phyloP scores from a whole-genome alignment of 2,888 invertebrate genomes.

The Drosophila lacicola region DNA sequence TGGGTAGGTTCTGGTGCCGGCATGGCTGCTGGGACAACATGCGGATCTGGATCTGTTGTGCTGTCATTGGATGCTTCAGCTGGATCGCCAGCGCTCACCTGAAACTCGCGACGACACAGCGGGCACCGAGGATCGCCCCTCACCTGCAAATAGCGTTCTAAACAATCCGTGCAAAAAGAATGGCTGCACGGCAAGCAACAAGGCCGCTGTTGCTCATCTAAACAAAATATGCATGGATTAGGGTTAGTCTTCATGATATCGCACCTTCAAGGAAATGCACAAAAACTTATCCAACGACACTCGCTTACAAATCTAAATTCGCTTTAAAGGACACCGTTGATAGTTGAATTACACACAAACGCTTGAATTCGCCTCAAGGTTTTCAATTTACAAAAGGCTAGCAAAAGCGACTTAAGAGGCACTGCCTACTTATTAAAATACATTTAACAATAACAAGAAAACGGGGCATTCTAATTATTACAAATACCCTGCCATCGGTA shows the following conservation, averaged over 20 bases:
- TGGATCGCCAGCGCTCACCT: conserved; percentile 33
- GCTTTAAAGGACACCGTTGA: conserved; percentile 10
- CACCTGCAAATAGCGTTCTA: conserved; percentile 48
- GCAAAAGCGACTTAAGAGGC: neutral
- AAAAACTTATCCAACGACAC: conserved; percentile 14
- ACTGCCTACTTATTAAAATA: neutral
- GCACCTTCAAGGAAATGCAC: conserved; percentile 3
- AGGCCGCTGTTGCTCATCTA: conserved; percentile 57
- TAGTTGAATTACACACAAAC: neutral
- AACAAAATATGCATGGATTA: conserved; percentile 61
- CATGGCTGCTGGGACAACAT: conserved; percentile 40
- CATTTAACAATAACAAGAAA: neutral
- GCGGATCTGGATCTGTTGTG: conserved; percentile 40
- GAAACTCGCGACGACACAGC: conserved; percentile 56
- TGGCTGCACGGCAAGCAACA: conserved; percentile 52
- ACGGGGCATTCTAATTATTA: neutral
- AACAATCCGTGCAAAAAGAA: conserved; percentile 58
- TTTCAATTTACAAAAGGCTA: neutral
- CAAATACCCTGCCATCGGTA: neutral
- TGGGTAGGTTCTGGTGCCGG: neutral
- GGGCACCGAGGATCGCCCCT: conserved; percentile 55
- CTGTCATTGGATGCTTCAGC: conserved; percentile 38
- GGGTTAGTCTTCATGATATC: conserved; percentile 29
- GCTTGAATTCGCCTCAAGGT: neutral
- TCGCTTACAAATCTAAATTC: conserved; percentile 10